phyloP scores from a whole-genome alignment of 2,113 vertebrate species.

The Psammodynastes pulverulentus region DNA sequence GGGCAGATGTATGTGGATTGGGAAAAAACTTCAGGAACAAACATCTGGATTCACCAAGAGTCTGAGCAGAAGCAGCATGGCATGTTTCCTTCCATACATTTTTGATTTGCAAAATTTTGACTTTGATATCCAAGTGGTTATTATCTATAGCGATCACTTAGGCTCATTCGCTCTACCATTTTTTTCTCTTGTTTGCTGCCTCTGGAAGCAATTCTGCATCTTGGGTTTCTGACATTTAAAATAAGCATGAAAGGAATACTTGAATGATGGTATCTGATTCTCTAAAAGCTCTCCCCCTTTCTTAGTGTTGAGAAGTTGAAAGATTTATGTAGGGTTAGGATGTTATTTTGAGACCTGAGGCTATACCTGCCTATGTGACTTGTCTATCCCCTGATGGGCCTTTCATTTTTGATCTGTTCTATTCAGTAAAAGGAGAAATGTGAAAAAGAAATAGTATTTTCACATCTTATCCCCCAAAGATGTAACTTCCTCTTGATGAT shows the following conservation, averaged over 20 bases:
- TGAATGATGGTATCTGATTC: neutral
- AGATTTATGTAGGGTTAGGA: neutral
- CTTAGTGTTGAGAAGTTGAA: neutral
- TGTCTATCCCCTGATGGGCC: neutral
- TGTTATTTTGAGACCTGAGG: neutral
- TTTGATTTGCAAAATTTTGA: neutral
- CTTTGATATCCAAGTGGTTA: neutral
- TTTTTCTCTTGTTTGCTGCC: neutral
- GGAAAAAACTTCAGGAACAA: neutral
- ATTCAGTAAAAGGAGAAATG: neutral
- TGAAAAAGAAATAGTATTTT: neutral
- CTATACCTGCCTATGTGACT: neutral
- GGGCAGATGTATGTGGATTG: neutral
- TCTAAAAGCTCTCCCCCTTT: neutral
- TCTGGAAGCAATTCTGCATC: constrained; percentile 1
- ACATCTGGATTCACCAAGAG: neutral
- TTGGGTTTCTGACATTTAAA: constrained; percentile 7
- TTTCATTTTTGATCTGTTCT: neutral
- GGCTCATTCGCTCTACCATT: neutral
- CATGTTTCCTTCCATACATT: neutral
- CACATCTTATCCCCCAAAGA: neutral
- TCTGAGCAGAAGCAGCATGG: neutral
- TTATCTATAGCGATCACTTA: neutral
- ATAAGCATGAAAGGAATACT: constrained; percentile 15
- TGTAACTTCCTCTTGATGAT: neutral